Conservation (phyloP, 2,888 invertebrate species). For the Tinea semifulvella region DNA sequence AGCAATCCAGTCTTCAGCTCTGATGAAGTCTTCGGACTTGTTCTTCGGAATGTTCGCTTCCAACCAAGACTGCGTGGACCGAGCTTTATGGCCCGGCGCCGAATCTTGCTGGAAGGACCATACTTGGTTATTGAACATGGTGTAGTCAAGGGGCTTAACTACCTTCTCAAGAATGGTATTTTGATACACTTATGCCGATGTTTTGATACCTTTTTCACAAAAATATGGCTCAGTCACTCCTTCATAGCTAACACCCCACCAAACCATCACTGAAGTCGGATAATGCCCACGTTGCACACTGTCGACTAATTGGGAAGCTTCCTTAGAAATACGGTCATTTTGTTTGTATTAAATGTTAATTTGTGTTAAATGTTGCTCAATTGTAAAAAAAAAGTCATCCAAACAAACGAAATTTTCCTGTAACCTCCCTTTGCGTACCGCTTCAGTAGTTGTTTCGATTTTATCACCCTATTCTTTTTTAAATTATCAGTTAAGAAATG, state of each 20-base stretch:
- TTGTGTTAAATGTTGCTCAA: constrained; percentile 15
- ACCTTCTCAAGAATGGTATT: too few relatives aligned
- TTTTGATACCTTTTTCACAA: neutral
- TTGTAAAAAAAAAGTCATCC: constrained; percentile 13
- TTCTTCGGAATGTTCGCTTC: too few relatives aligned
- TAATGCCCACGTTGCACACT: constrained; percentile 19
- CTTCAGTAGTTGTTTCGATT: constrained; percentile 15
- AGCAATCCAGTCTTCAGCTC: too few relatives aligned
- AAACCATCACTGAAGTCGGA: constrained; percentile 20
- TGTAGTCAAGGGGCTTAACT: too few relatives aligned
- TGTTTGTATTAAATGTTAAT: too few relatives aligned
- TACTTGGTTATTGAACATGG: too few relatives aligned
- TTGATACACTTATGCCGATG: too few relatives aligned
- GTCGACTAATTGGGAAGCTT: constrained; percentile 19
- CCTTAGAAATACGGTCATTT: constrained; percentile 18
- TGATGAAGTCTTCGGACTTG: too few relatives aligned
- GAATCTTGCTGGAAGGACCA: constrained; percentile 2
- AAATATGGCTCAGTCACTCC: constrained; percentile 4
- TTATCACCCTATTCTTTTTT: too few relatives aligned
- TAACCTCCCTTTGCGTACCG: constrained; percentile 16
- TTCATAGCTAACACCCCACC: constrained; percentile 15
- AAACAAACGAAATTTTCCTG: constrained; percentile 14
- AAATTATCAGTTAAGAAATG: too few relatives aligned
- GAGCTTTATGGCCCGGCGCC: constrained; percentile 5
- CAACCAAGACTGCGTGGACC: constrained; percentile 5